phyloP scores from a whole-genome alignment of 2,888 invertebrate species.

The Invenusta paracnida region DNA sequence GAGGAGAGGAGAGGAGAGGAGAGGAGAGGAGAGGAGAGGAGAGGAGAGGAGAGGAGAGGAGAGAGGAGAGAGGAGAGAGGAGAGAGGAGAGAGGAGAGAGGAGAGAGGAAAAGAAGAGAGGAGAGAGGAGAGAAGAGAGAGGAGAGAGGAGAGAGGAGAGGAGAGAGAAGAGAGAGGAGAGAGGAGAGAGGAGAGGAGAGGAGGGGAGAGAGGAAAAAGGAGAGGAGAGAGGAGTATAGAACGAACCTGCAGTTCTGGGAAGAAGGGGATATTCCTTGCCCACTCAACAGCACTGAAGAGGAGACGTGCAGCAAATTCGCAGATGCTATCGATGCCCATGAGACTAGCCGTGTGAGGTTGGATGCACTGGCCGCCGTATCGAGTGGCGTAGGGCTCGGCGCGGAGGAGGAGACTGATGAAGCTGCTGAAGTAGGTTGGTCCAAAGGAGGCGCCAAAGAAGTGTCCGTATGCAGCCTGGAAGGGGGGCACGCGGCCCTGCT shows the following conservation, averaged over 20 bases:
- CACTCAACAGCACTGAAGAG: slow-evolving; percentile 95
- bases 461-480: slow-evolving; percentile 70
- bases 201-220: no score
- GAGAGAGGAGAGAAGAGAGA: no score
- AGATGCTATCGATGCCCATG: slow-evolving; percentile 74
- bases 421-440: slow-evolving; percentile 73
- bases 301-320: slow-evolving; percentile 87
- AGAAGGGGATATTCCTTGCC: slow-evolving; percentile 95
- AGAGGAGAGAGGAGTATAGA: no score
- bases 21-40: no score
- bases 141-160: no score
- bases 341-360: neutral
- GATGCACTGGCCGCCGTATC: neutral
- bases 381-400: slow-evolving; percentile 71
- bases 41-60: no score
- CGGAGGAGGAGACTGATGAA: slow-evolving; percentile 88
- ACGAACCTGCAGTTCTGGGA: slow-evolving; percentile 81
- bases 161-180: no score
- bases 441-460: slow-evolving; percentile 44
- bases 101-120: no score
- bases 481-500: slow-evolving; percentile 89
- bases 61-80: no score
- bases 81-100: no score
- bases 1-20: no score
- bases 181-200: no score